Percentiles rank a stretch among this genome's conserved stretches.
Conservation (phyloP, 1,140 invertebrate genomes). For the Plutomurus gul region DNA sequence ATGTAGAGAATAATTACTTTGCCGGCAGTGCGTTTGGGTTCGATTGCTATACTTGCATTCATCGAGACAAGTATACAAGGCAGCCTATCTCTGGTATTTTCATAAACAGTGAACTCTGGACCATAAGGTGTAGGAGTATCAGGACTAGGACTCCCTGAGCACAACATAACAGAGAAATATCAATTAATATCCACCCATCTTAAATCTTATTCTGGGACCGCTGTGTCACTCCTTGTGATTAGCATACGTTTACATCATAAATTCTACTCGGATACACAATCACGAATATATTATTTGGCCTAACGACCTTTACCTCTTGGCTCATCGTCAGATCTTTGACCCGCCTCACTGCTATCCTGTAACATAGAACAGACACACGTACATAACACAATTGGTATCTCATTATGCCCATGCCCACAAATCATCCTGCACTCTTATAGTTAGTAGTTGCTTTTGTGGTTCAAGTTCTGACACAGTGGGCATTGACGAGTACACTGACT, state of each 20-base stretch:
- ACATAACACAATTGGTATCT: neutral
- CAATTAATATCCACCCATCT: constrained; percentile 1
- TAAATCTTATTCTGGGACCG: neutral
- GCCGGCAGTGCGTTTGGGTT: constrained; percentile 47
- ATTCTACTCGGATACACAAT: neutral
- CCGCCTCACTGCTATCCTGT: constrained; percentile 3
- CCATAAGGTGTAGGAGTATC: constrained; percentile 9
- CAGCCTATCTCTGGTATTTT: constrained; percentile 36
- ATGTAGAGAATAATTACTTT: constrained; percentile 28
- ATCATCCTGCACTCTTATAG: neutral
- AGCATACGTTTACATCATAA: neutral
- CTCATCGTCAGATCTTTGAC: constrained; percentile 15
- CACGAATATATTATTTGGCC: neutral
- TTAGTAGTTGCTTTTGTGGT: neutral
- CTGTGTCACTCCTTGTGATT: neutral
- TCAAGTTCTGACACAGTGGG: too few relatives aligned
- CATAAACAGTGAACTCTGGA: constrained; percentile 44
- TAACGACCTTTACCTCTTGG: neutral
- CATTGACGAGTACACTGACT: too few relatives aligned
- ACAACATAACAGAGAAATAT: neutral
- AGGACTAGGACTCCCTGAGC: constrained; percentile 6
- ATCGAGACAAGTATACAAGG: constrained; percentile 52
- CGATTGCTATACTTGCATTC: constrained; percentile 47
- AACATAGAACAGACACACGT: neutral
- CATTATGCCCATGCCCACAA: neutral